These are phyloP conservation scores for Burhinus oedicnemus DNA, from an alignment of 2,113 vertebrate genomes.

Conservation along the genomic window DNA sequence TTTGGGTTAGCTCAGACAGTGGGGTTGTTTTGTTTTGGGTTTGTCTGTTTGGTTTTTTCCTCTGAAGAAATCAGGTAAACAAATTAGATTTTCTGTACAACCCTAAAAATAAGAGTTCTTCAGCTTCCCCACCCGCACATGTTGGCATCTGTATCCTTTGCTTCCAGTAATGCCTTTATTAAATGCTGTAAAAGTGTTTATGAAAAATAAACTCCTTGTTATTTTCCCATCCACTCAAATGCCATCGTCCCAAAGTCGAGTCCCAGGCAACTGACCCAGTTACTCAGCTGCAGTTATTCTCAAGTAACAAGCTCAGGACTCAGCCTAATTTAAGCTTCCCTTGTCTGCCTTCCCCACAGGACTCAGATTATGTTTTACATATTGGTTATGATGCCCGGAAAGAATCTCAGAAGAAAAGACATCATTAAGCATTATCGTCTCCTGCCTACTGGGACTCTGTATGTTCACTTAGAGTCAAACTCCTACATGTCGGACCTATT, in stretches of 20 bases:
- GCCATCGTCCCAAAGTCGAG: accelerated
- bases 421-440: background rate
- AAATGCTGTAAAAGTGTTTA: background rate
- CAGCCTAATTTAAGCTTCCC: background rate
- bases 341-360: background rate
- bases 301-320: background rate
- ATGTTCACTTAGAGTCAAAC: background rate
- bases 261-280: background rate
- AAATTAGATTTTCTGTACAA: background rate
- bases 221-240: background rate
- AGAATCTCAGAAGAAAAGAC: background rate
- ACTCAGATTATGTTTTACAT: background rate
- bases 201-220: background rate
- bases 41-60: accelerated
- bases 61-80: background rate
- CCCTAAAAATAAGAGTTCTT: background rate
- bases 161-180: background rate
- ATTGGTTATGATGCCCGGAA: background rate
- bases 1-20: background rate
- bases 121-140: accelerated
- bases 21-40: background rate
- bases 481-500: background rate
- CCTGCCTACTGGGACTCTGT: background rate
- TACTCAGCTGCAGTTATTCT: background rate
- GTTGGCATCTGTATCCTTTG: background rate